Evolutionary conservation across 1,140 invertebrate species (phyloP), one percentile per base, ranked within the genome.

Genomic region (Solenopsis fugax): DNA sequence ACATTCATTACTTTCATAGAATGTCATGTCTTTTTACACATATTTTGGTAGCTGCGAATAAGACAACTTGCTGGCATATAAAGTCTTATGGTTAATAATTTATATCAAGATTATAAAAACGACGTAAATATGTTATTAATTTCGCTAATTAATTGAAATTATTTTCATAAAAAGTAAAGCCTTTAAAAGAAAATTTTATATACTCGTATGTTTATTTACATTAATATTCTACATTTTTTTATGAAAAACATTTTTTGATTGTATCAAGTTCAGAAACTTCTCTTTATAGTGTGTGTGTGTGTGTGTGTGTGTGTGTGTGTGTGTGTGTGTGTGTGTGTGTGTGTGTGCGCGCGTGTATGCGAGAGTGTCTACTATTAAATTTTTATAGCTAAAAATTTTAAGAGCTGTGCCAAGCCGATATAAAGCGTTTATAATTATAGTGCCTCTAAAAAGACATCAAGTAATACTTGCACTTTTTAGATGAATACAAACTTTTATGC

Each of bases 401-500:
- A 45, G 41, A 82, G 12, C 18, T 48, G 52, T 82, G 80, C 24
- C 2, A 82, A 82, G 37, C 4, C 3, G 10, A 71, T 48, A 82
- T n/a, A 21, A 82, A 82, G 65, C 78, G 18, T 45, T 13, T 81
- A 71, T 48, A 12, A 41, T 41, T 81, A 56, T 54, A 6, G 67
- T 73, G 80, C 41, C 7, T 13, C 13, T 60, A 45, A 81, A 50
- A 69, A 60, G 41, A 48, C 34, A 69, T 81, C 45, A 50, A 29
- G 65, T 60, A 71, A 65, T 81, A 86, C 41, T 52, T 86, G 41
- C 21, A 72, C 50, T 13, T 64, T 72, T 21, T 21, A 58, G 18
- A 34, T 34, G 13, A 60, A 13, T 64, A 80, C 24, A 81, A 72
- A 72, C 58, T 81, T 80, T 71, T 85, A 50, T 29, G 41, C 34